A percentile compares a stretch with the other conserved stretches of the same genome.
Evolutionary conservation across 35 echinoderm and acorn worm genomes (phyloP).

Genomic region (Heliocidaris tuberculata): DNA sequence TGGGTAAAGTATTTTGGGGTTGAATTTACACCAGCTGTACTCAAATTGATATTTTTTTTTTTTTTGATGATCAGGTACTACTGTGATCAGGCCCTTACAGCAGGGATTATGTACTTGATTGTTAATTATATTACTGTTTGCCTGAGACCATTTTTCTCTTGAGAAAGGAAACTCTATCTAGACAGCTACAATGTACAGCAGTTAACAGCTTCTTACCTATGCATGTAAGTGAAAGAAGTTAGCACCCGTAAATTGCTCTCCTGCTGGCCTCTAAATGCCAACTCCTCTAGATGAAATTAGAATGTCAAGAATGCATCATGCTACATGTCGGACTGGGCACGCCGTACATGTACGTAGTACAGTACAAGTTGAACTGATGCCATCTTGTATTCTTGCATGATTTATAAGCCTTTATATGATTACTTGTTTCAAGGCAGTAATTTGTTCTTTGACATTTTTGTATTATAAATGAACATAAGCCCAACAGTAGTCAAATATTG

Average conservation of each 20-base stretch:
- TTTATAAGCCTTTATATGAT: no score
- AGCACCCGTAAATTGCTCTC: background rate
- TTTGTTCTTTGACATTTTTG: no score
- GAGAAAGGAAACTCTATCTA: background rate
- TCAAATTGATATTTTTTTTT: no score
- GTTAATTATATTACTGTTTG: background rate
- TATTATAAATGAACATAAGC: no score
- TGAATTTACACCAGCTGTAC: no score
- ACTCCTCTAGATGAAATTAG: constrained; percentile 24
- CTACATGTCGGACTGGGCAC: background rate
- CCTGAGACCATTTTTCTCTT: background rate
- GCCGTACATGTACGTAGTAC: background rate
- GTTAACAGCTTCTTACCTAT: background rate
- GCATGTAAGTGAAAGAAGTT: background rate
- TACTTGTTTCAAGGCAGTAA: no score
- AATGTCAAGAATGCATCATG: constrained; percentile 16
- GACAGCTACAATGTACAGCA: background rate
- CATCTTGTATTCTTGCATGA: background rate
- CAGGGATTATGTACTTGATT: background rate
- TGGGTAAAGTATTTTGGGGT: no score
- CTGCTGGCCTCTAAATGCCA: constrained; percentile 43
- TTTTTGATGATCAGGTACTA: no score
- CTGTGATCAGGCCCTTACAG: no score
- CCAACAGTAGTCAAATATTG: no score
- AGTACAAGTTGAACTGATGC: background rate